Conservation (phyloP, 2,113 vertebrate species). For the Thunnus maccoyii region DNA sequence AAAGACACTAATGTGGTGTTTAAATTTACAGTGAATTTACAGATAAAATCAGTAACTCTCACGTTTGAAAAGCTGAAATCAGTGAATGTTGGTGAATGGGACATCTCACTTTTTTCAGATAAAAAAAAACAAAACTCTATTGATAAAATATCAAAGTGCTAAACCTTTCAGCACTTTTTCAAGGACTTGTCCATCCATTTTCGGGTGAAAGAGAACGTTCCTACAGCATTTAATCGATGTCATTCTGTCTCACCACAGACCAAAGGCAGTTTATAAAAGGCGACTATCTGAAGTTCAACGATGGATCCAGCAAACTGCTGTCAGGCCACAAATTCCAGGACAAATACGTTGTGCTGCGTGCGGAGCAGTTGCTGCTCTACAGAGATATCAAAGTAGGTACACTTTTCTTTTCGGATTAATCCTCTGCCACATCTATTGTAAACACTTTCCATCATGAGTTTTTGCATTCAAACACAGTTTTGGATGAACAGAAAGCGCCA, state of each 20-base stretch:
- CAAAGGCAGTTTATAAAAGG: slow-evolving; percentile 82
- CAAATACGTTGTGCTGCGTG: slow-evolving; percentile 88
- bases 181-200: background rate
- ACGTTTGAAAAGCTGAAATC: background rate
- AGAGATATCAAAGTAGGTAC: slow-evolving; percentile 92
- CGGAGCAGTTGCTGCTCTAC: slow-evolving; percentile 91
- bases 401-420: slow-evolving; percentile 20
- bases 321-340: slow-evolving; percentile 96
- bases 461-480: slow-evolving; percentile 24
- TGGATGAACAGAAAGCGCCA: background rate
- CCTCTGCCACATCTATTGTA: slow-evolving; percentile 12
- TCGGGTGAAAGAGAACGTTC: background rate
- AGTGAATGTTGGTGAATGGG: background rate
- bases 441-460: slow-evolving; percentile 27
- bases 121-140: too few relatives aligned
- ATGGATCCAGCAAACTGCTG: slow-evolving; percentile 92
- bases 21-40: background rate
- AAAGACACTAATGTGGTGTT: too few relatives aligned
- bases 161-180: background rate
- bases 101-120: too few relatives aligned
- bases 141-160: too few relatives aligned
- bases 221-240: background rate
- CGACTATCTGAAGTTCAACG: slow-evolving; percentile 90
- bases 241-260: slow-evolving; percentile 71
- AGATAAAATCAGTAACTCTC: too few relatives aligned